phyloP scores from a whole-genome alignment of 2,888 invertebrate species.

The Piscicola geometra region DNA sequence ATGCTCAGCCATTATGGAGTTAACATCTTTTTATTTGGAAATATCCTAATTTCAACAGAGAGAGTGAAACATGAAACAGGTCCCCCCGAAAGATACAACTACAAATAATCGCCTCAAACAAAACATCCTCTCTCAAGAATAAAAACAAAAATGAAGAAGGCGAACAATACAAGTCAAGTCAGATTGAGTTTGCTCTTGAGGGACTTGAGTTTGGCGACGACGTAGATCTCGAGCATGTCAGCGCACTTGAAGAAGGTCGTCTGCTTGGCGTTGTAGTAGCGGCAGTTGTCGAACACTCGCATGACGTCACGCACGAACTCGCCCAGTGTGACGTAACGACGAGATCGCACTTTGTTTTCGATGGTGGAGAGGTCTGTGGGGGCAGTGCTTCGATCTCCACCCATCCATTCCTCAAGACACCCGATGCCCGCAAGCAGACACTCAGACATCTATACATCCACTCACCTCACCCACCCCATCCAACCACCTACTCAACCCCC shows the following conservation, averaged over 20 bases:
- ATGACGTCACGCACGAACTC: slow-evolving; percentile 97
- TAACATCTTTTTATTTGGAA: too few relatives aligned
- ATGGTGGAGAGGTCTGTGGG: slow-evolving; percentile 81
- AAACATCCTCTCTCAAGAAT: too few relatives aligned
- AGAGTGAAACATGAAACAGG: too few relatives aligned
- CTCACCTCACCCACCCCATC: too few relatives aligned
- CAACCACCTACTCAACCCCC: too few relatives aligned
- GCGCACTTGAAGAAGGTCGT: slow-evolving; percentile 94
- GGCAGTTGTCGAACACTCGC: slow-evolving; percentile 96
- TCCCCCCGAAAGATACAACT: too few relatives aligned
- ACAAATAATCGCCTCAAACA: too few relatives aligned
- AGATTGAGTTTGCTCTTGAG: slow-evolving; percentile 36
- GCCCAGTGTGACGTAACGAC: slow-evolving; percentile 77
- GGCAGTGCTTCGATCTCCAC: too few relatives aligned
- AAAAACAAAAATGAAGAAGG: too few relatives aligned
- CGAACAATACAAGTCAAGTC: slow-evolving; percentile 5
- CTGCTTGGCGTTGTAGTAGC: slow-evolving; percentile 91
- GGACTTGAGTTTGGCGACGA: slow-evolving; percentile 58
- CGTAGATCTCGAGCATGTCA: slow-evolving; percentile 86
- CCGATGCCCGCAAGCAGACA: not conserved
- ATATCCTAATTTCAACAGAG: too few relatives aligned
- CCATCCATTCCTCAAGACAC: not conserved
- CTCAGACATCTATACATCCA: not conserved
- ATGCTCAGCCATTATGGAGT: too few relatives aligned
- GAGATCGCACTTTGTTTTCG: slow-evolving; percentile 71